A percentile compares a stretch with the other conserved stretches of the same genome.
These are phyloP conservation scores for Sclerurus mexicanus DNA, from an alignment of 2,113 vertebrate genomes.

Conservation along the genomic window DNA sequence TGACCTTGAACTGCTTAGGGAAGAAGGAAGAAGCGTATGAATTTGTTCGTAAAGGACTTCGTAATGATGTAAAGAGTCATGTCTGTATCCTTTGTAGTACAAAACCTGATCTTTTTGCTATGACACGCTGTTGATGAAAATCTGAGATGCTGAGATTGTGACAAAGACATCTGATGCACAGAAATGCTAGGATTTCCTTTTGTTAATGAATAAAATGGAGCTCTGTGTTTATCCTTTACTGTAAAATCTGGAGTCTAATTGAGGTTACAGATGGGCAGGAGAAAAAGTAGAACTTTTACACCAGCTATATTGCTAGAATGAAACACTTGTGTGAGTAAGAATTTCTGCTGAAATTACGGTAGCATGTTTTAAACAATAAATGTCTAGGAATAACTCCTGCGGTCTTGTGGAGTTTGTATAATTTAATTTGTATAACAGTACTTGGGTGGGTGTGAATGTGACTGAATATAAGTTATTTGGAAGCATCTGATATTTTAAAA, in stretches of 20 bases:
- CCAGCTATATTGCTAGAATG: neutral
- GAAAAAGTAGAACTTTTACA: neutral
- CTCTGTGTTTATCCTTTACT: neutral
- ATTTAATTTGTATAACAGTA: neutral
- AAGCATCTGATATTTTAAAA: neutral
- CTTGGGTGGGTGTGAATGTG: neutral
- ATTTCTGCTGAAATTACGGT: neutral
- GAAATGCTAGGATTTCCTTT: neutral
- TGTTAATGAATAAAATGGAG: neutral
- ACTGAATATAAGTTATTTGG: neutral
- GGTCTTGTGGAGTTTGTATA: neutral
- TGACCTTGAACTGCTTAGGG: constrained; percentile 81
- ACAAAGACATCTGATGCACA: neutral
- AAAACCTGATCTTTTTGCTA: neutral
- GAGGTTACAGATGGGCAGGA: neutral
- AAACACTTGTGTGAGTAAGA: neutral
- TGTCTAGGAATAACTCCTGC: neutral
- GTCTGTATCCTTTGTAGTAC: constrained; percentile 79
- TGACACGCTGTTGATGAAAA: neutral
- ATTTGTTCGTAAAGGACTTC: constrained; percentile 81
- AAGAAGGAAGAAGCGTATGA: constrained; percentile 82
- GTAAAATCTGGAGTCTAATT: neutral
- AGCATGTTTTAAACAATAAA: neutral
- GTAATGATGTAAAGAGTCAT: constrained; percentile 81
- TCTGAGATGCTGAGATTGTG: neutral